phyloP scores from a whole-genome alignment of 2,113 vertebrate species.

The Mellivora capensis region DNA sequence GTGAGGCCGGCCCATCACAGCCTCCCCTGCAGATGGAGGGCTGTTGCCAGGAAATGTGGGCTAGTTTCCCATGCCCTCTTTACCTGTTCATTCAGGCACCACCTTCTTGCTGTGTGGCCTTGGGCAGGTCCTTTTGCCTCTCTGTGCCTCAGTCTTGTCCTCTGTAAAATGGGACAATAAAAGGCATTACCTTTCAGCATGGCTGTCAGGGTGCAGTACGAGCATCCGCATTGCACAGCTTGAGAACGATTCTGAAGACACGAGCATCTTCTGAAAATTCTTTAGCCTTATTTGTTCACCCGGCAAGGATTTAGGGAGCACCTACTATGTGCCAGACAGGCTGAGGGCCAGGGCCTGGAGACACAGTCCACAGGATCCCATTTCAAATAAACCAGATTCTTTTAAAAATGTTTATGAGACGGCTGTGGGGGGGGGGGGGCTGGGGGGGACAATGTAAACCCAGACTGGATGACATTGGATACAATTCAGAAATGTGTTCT shows the following conservation, averaged over 20 bases:
- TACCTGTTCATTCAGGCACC: neutral
- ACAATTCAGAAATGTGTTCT: neutral
- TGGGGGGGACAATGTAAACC: neutral
- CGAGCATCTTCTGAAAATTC: neutral
- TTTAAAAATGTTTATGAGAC: neutral
- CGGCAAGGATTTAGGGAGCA: neutral
- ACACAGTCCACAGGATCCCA: neutral
- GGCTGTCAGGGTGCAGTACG: neutral
- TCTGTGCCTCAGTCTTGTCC: neutral
- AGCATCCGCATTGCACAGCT: fast-evolving
- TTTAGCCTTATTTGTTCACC: too few relatives aligned
- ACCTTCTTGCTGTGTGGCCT: neutral
- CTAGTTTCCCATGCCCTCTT: neutral
- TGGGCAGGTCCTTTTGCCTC: neutral
- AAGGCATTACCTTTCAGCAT: neutral
- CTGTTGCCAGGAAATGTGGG: neutral
- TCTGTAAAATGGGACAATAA: neutral
- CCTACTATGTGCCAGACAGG: neutral
- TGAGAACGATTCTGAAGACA: neutral
- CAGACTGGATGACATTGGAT: neutral
- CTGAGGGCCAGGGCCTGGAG: neutral
- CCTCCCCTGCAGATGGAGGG: neutral
- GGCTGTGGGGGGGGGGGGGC: neutral
- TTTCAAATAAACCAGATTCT: neutral
- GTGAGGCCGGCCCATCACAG: neutral